These are phyloP conservation scores for Styela plicata DNA, from an alignment of 23 tunicate genomes.

Conservation along the genomic window DNA sequence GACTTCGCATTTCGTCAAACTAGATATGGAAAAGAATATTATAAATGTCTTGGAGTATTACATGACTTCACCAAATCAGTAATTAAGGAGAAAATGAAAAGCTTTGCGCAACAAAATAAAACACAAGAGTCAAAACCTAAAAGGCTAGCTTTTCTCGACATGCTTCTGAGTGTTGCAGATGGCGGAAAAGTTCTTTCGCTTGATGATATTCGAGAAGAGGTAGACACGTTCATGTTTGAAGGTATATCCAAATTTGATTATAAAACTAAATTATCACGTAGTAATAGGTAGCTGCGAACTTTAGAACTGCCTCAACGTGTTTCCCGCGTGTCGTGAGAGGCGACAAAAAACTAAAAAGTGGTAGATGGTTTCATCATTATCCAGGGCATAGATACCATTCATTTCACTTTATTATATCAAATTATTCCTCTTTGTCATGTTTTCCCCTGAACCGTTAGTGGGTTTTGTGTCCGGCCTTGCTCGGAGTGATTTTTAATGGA, in stretches of 20 bases:
- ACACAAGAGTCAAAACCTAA: background rate
- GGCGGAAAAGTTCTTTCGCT: constrained; percentile 69
- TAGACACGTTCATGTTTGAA: constrained; percentile 99
- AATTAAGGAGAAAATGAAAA: constrained; percentile 38
- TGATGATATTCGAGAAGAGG: constrained; percentile 86
- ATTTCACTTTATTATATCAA: no score
- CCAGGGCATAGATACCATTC: no score
- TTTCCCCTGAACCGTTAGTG: no score
- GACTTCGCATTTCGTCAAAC: constrained; percentile 31
- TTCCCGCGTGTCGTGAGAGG: no score
- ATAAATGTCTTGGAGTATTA: constrained; percentile 16
- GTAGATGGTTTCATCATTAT: no score
- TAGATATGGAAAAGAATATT: constrained; percentile 43
- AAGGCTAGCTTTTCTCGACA: constrained; percentile 85
- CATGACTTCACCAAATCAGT: constrained; percentile 55
- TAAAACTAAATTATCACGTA: no score
- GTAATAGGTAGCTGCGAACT: no score
- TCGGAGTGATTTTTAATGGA: no score
- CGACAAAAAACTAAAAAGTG: no score
- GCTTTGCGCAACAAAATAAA: background rate
- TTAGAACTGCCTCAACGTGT: no score
- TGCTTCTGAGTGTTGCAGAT: constrained; percentile 61
- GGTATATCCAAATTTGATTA: constrained; percentile 20
- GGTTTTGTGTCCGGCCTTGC: no score
- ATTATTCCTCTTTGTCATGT: no score